These are phyloP conservation scores for Microctonus brassicae DNA, from an alignment of 2,888 invertebrate species.

Conservation along the genomic window DNA sequence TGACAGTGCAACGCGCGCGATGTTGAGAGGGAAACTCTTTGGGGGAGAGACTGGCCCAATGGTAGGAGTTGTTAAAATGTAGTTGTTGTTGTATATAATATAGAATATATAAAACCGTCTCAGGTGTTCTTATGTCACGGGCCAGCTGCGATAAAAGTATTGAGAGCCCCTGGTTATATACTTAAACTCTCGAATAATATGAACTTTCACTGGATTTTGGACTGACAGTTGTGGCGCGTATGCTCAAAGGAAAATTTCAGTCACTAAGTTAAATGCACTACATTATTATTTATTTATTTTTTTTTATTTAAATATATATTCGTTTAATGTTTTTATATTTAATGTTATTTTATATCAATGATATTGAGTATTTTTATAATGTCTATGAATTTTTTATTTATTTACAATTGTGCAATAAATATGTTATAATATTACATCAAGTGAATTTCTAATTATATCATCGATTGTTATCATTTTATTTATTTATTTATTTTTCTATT, in stretches of 20 bases:
- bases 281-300: not conserved
- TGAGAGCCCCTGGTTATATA: conserved; percentile 52
- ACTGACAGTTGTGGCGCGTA: not conserved
- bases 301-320: not conserved
- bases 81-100: conserved; percentile 29
- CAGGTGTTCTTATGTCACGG: conserved; percentile 33
- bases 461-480: not conserved
- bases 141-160: conserved; percentile 24
- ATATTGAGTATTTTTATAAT: not conserved
- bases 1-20: conserved; percentile 59
- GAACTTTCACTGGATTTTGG: conserved; percentile 64
- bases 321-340: not conserved
- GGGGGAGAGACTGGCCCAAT: conserved; percentile 45
- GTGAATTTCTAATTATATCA: not conserved
- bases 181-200: conserved; percentile 44
- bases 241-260: conserved; percentile 3
- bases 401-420: not conserved
- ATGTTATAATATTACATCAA: not conserved
- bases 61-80: conserved; percentile 53
- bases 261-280: not conserved
- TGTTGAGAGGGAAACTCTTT: conserved; percentile 55
- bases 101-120: conserved; percentile 35
- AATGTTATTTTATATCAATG: not conserved
- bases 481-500: not conserved
- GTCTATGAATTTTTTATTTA: not conserved